Base-by-base conservation (phyloP, 2,888 invertebrate species). In the Macrosiphum euphorbiae region DNA sequence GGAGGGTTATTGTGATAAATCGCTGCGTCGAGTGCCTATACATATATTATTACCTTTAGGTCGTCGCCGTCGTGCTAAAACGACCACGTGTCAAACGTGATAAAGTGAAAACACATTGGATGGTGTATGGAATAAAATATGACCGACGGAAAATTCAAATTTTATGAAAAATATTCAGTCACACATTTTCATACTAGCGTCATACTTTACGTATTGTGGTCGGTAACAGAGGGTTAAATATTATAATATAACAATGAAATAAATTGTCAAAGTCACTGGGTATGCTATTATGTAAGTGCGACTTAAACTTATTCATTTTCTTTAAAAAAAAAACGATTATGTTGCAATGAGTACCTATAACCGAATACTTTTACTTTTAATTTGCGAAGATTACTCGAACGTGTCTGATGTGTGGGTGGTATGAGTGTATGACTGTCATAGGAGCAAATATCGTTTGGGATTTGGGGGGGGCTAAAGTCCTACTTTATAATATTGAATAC, bases 1-100 rank as follows among this genome's bases (percentile, higher is more conserved):
- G 35, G 35, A 11, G 78, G 78, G 78, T 78, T 78, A 78, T 78
- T 35, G 78, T 78, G 78, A 78, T 78, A 78, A 78, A 78, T 78
- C 78, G 35, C 78, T 20, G 78, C 20, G 78, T 20, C 78, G 78
- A 78, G 78, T 78, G 78, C 35, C 28, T 50, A 50, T 47, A 47
- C 44, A 47, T 47, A 28, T 78, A 78, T 41, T 28, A n/a, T 58
- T 78, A 78, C 78, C 78, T 78, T 78, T 78, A 78, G 35, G 35
- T 78, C 35, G 78, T 78, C 35, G 35, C 3, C 35, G 78, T 78
- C 35, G 8, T 35, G 78, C 35, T 8, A 35, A 78, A 78, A 78
- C 20, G 8, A 78, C 78, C 78, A 20, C 35, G 8, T 78, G 78
- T 78, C 78, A 35, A 41, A 78, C 35, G 20, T 20, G 35, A 78